These are phyloP conservation scores for Plodia interpunctella DNA, from an alignment of 1,140 invertebrate genomes.

Conservation along the genomic window DNA sequence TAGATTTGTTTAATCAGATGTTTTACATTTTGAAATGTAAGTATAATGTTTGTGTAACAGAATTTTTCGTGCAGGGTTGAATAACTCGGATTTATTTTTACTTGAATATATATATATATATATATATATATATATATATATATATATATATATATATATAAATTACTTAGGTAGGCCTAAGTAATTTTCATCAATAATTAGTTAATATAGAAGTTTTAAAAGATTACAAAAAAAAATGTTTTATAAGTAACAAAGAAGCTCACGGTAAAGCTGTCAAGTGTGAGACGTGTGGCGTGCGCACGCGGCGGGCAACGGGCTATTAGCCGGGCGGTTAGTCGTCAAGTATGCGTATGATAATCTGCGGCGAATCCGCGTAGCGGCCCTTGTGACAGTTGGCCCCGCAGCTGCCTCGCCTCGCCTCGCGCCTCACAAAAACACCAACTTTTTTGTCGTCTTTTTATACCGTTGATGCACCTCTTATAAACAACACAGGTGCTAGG, in stretches of 20 bases:
- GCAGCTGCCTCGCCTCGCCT: slow-evolving; percentile 60
- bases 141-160: too few species aligned
- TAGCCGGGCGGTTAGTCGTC: slow-evolving; percentile 49
- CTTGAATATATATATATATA: too few species aligned
- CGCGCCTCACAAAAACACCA: slow-evolving; percentile 68
- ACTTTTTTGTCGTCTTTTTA: slow-evolving; percentile 72
- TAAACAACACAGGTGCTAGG: slow-evolving; percentile 75
- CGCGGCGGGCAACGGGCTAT: slow-evolving; percentile 22
- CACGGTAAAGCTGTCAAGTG: slow-evolving; percentile 2
- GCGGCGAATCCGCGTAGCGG: slow-evolving; percentile 61
- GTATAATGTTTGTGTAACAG: slow-evolving; percentile 1
- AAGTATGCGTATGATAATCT: slow-evolving; percentile 57
- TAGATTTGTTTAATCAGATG: slow-evolving; percentile 72
- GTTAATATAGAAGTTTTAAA: too few species aligned
- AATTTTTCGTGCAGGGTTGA: slow-evolving; percentile 28
- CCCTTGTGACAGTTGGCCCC: slow-evolving; percentile 65
- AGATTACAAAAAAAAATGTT: too few species aligned
- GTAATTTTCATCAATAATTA: too few species aligned
- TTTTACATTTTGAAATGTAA: slow-evolving; percentile 14
- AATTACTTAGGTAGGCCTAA: too few species aligned
- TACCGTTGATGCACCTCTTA: slow-evolving; percentile 64
- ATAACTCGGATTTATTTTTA: not conserved
- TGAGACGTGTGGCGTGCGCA: slow-evolving; percentile 4
- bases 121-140: too few species aligned
- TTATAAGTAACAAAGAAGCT: too few species aligned